Base-by-base conservation (phyloP, 2,888 invertebrate species). In the Epistrophella euchroma region DNA sequence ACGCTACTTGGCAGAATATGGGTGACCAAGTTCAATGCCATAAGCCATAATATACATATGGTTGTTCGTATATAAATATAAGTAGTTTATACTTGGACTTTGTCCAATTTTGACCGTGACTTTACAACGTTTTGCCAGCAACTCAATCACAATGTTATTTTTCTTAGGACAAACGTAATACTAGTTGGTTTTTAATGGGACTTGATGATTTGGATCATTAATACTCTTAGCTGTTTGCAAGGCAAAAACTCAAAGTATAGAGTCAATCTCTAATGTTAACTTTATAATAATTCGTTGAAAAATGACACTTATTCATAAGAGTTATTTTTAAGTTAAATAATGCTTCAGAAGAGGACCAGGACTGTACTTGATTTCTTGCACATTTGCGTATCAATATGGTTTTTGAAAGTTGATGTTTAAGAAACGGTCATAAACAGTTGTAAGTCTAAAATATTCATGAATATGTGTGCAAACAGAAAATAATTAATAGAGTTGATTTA, bases 1-100 rank as follows among this genome's bases (percentile, higher is more conserved):
- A 1, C 13, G 1, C 17, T n/a, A 15, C 28, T 74, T 50, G 40
- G 32, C 10, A 80, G 15, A 55, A 56, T 45, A 52, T 56, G 4
- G 28, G 45, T 64, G 56, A 71, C 55, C 76, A 81, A 81, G 81
- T 81, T 81, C 81, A 81, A 64, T 76, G 76, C 32, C 81, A 70
- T 47, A 22, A 68, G n/a, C n/a, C n/a, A n/a, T n/a, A n/a, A n/a
- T 13, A 35, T 13, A 25, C 25, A n/a, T 25, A 4, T 32, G 19
- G 3, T 28, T 58, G 11, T 52, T 13, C 5, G 13, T 28, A 50
- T 22, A 28, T 60, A 55, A 17, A 64, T 35, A 28, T 17, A 13
- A n/a, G 7, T 22, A n/a, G 17, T 1, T 15, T 50, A 56, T 15
- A 47, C 64, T 72, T 82, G 81, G 76, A 71, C 64, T 64, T 25